These are phyloP conservation scores for Galago senegalensis DNA, from an alignment of 2,797 vertebrate genomes.

Conservation along the genomic window DNA sequence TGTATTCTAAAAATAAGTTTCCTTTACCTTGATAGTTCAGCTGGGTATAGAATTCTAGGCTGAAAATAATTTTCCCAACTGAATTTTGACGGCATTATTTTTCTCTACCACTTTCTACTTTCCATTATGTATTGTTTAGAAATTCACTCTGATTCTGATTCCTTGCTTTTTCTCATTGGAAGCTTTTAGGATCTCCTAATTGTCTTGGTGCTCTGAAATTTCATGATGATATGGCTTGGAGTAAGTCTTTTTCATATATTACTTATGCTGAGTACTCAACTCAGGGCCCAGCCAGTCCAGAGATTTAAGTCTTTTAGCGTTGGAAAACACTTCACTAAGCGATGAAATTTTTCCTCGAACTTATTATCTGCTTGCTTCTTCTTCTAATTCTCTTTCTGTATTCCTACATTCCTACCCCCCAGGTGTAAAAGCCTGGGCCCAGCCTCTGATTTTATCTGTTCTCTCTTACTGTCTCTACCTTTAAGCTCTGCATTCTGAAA, in stretches of 20 bases:
- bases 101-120: neutral
- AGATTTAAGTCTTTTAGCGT: neutral
- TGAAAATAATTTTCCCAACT: slow-evolving; percentile 38
- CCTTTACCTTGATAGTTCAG: slow-evolving; percentile 30
- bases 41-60: slow-evolving; percentile 54
- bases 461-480: neutral
- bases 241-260: neutral
- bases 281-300: neutral
- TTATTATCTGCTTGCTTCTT: neutral
- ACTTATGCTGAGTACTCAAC: neutral
- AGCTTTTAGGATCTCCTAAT: slow-evolving; percentile 36
- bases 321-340: slow-evolving; percentile 20
- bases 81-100: slow-evolving; percentile 32
- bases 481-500: slow-evolving; percentile 8
- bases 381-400: neutral
- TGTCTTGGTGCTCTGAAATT: slow-evolving; percentile 12
- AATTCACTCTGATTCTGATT: neutral
- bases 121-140: slow-evolving; percentile 25
- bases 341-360: neutral
- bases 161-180: slow-evolving; percentile 11
- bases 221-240: neutral
- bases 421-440: neutral
- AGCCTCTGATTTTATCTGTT: neutral
- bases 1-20: neutral
- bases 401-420: neutral